Conservation (phyloP, 2,888 invertebrate species). For the Lymantria dispar region DNA sequence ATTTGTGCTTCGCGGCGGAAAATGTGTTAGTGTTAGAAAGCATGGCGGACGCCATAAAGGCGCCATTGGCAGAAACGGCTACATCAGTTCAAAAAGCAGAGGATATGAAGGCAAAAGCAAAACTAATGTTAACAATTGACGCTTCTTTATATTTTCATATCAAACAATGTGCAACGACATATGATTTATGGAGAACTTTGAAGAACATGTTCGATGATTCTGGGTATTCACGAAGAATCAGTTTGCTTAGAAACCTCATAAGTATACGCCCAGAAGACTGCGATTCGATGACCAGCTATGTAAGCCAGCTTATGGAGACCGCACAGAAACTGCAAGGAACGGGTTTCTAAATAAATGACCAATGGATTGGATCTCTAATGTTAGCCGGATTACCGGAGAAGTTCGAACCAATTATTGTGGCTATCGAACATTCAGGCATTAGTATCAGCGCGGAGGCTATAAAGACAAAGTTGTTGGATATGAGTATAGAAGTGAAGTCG, state of each 20-base stretch:
- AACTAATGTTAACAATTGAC: not conserved
- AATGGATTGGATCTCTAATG: too few relatives aligned
- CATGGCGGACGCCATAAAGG: not conserved
- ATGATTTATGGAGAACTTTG: not conserved
- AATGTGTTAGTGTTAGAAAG: not conserved
- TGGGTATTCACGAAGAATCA: not conserved
- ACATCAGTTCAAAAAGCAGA: not conserved
- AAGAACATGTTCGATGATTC: not conserved
- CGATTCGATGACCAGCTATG: too few relatives aligned
- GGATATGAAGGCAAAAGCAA: not conserved
- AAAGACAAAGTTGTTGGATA: slow-evolving; percentile 4
- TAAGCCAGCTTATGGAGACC: not conserved
- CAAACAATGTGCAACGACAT: not conserved
- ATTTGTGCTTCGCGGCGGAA: not conserved
- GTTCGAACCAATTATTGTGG: too few relatives aligned
- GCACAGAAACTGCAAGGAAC: not conserved
- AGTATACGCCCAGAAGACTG: too few relatives aligned
- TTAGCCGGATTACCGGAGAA: too few relatives aligned
- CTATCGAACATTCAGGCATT: too few relatives aligned
- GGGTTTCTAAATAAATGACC: not conserved
- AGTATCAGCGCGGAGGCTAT: too few relatives aligned
- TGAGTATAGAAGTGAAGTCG: not conserved
- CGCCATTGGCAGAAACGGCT: too few relatives aligned
- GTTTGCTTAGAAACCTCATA: not conserved
- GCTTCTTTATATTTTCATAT: not conserved